Conservation (phyloP, 2,797 vertebrate genomes). For the Bovichtus diacanthus region DNA sequence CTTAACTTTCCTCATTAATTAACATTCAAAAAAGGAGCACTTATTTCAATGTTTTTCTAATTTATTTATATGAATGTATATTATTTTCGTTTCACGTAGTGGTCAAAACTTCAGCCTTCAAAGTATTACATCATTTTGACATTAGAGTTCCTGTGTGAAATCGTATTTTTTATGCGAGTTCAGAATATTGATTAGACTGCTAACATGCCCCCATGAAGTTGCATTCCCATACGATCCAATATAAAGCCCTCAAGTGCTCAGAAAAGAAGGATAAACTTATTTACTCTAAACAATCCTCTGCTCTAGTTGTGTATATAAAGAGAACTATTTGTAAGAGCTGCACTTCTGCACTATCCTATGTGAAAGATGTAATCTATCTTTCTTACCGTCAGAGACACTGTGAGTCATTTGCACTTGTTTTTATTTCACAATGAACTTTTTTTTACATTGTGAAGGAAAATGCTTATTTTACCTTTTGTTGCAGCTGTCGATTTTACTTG, state of each 20-base stretch:
- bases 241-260: slow-evolving; percentile 73
- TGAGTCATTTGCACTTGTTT: slow-evolving; percentile 83
- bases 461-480: slow-evolving; percentile 47
- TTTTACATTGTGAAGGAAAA: slow-evolving; percentile 63
- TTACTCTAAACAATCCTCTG: slow-evolving; percentile 52
- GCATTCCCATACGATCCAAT: slow-evolving; percentile 62
- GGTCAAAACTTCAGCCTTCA: slow-evolving; percentile 54
- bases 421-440: slow-evolving; percentile 56
- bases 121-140: slow-evolving; percentile 38
- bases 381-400: slow-evolving; percentile 82
- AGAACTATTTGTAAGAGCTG: slow-evolving; percentile 73
- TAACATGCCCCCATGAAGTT: slow-evolving; percentile 36
- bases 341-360: slow-evolving; percentile 75
- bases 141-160: slow-evolving; percentile 18
- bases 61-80: slow-evolving; percentile 72
- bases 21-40: slow-evolving; percentile 65
- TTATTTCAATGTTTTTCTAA: slow-evolving; percentile 61
- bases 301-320: slow-evolving; percentile 64
- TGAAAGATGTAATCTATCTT: slow-evolving; percentile 74
- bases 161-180: slow-evolving; percentile 18
- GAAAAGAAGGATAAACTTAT: slow-evolving; percentile 58
- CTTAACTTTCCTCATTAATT: slow-evolving; percentile 37
- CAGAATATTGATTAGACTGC: slow-evolving; percentile 20
- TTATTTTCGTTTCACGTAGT: slow-evolving; percentile 60
- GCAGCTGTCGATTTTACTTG: slow-evolving; percentile 56